Evolutionary conservation across 2,113 vertebrate genomes (phyloP).

Genomic region (Pachypanchax playfairii): DNA sequence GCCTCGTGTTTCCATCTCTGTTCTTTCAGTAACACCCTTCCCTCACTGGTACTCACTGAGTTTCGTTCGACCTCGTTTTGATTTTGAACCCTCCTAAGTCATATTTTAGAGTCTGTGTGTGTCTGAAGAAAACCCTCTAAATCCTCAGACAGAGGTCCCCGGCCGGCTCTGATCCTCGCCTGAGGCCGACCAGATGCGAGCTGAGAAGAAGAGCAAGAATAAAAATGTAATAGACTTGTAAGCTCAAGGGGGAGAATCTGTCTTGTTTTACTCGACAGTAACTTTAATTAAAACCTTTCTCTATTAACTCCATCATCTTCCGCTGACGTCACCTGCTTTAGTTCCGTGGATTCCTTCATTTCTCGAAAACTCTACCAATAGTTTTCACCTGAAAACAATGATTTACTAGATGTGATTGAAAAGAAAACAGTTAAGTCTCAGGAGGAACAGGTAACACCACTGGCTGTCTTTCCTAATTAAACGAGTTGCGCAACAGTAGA

Average conservation of each 20-base stretch:
- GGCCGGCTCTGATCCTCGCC: conserved; percentile 53
- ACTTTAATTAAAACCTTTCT: conserved; percentile 46
- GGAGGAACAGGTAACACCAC: background rate
- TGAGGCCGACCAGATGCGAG: conserved; percentile 39
- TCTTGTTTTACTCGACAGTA: background rate
- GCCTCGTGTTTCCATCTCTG: conserved; percentile 33
- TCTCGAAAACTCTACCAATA: background rate
- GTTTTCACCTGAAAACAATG: background rate
- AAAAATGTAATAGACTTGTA: conserved; percentile 31
- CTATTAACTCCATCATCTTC: background rate
- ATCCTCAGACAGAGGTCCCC: conserved; percentile 37
- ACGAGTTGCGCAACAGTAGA: conserved; percentile 45
- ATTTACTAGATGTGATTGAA: background rate
- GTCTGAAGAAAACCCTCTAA: conserved; percentile 27
- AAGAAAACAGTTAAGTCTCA: conserved; percentile 1
- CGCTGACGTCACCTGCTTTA: conserved; percentile 17
- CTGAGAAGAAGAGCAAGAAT: conserved; percentile 17
- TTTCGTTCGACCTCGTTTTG: conserved; percentile 43
- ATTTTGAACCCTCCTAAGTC: conserved; percentile 29
- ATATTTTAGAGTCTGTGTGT: conserved; percentile 23
- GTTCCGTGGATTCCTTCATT: conserved; percentile 16
- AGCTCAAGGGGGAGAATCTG: background rate
- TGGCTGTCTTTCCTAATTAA: conserved; percentile 17
- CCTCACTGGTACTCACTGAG: conserved; percentile 14
- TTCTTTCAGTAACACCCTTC: conserved; percentile 13